phyloP scores from a whole-genome alignment of 1,140 invertebrate genomes.

The Achatina immaculata region DNA sequence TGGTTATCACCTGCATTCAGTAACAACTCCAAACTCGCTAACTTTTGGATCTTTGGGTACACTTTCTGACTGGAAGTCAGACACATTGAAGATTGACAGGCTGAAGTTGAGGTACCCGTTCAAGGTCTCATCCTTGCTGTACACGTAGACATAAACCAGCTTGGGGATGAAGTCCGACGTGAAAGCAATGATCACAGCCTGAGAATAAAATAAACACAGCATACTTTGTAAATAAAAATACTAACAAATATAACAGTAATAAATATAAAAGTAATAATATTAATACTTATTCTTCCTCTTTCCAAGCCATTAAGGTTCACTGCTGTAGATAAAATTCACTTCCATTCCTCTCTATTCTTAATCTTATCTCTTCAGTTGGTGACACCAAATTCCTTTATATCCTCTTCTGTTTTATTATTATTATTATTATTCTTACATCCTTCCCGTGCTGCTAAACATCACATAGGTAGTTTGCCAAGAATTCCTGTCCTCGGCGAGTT shows the following conservation, averaged over 20 bases:
- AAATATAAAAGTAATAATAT: conserved; percentile 7
- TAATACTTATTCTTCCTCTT: not conserved
- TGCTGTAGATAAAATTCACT: no score
- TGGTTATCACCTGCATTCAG: conserved; percentile 76
- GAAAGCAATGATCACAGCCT: conserved; percentile 68
- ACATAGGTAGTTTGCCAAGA: no score
- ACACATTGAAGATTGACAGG: conserved; percentile 84
- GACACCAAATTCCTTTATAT: no score
- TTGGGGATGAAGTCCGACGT: conserved; percentile 69
- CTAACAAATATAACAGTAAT: conserved; percentile 25
- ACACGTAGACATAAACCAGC: conserved; percentile 72
- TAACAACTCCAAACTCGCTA: conserved; percentile 71
- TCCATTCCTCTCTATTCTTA: no score
- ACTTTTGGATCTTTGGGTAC: conserved; percentile 65
- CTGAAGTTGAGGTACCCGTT: conserved; percentile 87
- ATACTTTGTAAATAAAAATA: no score
- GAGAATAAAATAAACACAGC: conserved; percentile 40
- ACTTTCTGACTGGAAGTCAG: conserved; percentile 75
- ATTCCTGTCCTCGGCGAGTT: no score
- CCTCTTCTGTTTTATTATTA: no score
- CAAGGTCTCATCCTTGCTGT: conserved; percentile 77
- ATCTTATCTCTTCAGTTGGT: no score
- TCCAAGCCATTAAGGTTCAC: no score
- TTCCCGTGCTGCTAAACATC: no score
- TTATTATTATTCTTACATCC: no score